Evolutionary conservation across 2,888 invertebrate species (phyloP).

Genomic region (Dolomedes plantarius): DNA sequence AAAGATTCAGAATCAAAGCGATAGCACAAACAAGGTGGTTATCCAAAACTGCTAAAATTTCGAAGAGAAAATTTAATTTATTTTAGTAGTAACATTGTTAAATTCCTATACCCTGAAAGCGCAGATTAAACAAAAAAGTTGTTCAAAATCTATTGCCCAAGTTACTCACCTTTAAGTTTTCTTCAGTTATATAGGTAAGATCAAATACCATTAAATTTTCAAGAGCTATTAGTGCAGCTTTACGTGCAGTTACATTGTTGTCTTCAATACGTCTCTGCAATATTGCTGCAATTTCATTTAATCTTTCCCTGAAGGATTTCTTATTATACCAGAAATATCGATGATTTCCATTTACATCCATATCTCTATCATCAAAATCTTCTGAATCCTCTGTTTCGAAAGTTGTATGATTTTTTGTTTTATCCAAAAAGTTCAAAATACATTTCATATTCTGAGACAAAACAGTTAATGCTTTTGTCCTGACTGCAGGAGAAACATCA

Average conservation of each 20-base stretch:
- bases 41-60: too few species aligned
- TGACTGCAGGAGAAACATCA: conserved; percentile 81
- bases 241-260: conserved; percentile 80
- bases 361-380: conserved; percentile 20
- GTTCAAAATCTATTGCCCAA: too few species aligned
- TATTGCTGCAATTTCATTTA: conserved; percentile 74
- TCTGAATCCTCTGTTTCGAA: conserved; percentile 38
- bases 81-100: too few species aligned
- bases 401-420: conserved; percentile 66
- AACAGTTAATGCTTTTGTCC: conserved; percentile 81
- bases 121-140: too few species aligned
- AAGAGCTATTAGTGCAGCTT: conserved; percentile 78
- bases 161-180: conserved; percentile 73
- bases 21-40: too few species aligned
- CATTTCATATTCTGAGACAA: conserved; percentile 78
- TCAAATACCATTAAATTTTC: conserved; percentile 77
- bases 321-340: conserved; percentile 73
- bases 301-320: conserved; percentile 74
- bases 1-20: too few species aligned
- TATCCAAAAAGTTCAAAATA: conserved; percentile 73
- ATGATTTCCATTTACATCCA: conserved; percentile 73
- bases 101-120: too few species aligned
- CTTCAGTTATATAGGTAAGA: conserved; percentile 71
- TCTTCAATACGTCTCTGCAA: conserved; percentile 78
- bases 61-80: too few species aligned